Evolutionary conservation across 53 echinoderm and acorn worm genomes (phyloP), one percentile per base, ranked within the genome.

Genomic region (Temnopleurus reevesii): DNA sequence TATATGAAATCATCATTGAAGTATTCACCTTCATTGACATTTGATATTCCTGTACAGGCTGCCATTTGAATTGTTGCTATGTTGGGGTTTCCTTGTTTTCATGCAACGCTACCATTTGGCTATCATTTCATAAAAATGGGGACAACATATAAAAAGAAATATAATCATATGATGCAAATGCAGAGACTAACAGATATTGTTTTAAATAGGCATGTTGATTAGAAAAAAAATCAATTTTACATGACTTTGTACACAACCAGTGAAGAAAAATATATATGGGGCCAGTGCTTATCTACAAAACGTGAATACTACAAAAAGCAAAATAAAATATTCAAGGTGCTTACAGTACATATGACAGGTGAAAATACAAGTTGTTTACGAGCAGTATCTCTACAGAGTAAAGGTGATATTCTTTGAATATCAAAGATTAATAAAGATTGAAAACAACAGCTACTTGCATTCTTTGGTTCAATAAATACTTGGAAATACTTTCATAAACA

Each of bases 381-480:
- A 71, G n/a, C 15, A 7, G 5, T 65, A 65, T 19, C 71, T 2
- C 8, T 21, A 38, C 8, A 41, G 4, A 71, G 41, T 71, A 63
- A 63, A 2, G 19, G 17, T 41, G 41, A 7, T 8, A 19, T 60
- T 38, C 9, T 6, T 41, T 38, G 71, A 71, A 41, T 71, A 38
- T 71, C 41, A 6, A 65, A 34, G 9, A 33, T 36, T n/a, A n/a
- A 41, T 19, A 71, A 38, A 41, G 1, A 0, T 21, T 71, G n/a
- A 21, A 41, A n/a, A n/a, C 18, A 12, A 21, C 10, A 31, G 2
- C 17, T 23, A 63, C 4, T 63, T 63, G 13, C 34, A 2, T 41
- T 71, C 71, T 71, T 71, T 71, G 71, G 71, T 71, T 41, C 43
- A 71, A 71, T 71, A 41, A 71, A 71, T 63, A 63, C 33, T 31